These are phyloP conservation scores for Sebastolobus altivelis DNA, from an alignment of 2,797 vertebrate genomes.

Conservation along the genomic window DNA sequence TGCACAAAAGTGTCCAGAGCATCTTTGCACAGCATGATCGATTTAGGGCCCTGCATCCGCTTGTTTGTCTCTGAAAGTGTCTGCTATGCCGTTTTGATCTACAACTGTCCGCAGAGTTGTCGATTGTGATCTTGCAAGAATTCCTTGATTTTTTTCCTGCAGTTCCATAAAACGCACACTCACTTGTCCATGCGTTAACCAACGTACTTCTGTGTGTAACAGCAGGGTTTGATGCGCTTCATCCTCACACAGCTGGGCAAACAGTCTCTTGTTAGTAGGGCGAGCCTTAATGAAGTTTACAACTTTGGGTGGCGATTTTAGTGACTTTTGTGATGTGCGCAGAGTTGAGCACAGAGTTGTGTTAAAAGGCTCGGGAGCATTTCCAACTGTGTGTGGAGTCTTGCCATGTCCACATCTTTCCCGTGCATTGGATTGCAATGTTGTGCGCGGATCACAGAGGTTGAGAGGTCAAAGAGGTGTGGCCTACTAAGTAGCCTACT, in stretches of 20 bases:
- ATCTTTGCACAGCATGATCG: background rate
- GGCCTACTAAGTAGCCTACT: background rate
- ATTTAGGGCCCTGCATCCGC: background rate
- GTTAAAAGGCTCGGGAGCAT: background rate
- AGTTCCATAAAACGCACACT: conserved; percentile 40
- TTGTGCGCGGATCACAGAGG: background rate
- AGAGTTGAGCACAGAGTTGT: background rate
- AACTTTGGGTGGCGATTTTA: background rate
- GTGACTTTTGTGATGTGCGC: background rate
- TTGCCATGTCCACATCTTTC: background rate
- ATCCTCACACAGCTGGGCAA: conserved; percentile 33
- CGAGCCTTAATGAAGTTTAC: conserved; percentile 37
- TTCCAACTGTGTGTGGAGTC: background rate
- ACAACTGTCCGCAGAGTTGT: conserved; percentile 1
- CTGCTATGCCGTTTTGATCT: background rate
- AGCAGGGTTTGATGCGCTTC: conserved; percentile 17
- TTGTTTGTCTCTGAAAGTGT: conserved; percentile 11
- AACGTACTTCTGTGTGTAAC: background rate
- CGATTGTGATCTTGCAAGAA: conserved; percentile 27
- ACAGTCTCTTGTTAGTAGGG: conserved; percentile 24
- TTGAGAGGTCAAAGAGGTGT: background rate
- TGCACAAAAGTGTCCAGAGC: background rate
- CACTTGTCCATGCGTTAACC: conserved; percentile 9
- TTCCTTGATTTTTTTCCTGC: conserved; percentile 19
- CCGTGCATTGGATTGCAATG: background rate